Conservation (phyloP, 53 echinoderm and acorn worm species). For the Zoroaster sp. region DNA sequence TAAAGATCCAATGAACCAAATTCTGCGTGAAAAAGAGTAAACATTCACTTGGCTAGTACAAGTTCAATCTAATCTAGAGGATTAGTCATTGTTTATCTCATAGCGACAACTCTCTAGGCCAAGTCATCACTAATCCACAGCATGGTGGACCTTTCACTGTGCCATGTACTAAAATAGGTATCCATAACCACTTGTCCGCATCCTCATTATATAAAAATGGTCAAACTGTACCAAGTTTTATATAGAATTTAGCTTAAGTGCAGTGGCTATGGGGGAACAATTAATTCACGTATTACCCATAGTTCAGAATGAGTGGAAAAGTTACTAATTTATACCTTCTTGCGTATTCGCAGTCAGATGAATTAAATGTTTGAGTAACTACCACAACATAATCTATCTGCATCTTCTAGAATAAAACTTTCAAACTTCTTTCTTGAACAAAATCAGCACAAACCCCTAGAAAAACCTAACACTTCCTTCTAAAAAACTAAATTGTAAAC, state of each 20-base stretch:
- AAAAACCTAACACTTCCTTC: neutral
- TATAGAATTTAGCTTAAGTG: neutral
- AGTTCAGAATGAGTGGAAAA: neutral
- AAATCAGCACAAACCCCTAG: neutral
- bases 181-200: neutral
- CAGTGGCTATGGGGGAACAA: neutral
- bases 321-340: neutral
- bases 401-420: neutral
- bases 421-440: neutral
- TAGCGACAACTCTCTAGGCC: neutral
- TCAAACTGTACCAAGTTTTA: neutral
- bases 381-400: neutral
- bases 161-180: neutral
- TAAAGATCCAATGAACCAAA: no score
- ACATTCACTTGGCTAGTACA: neutral
- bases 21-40: no score
- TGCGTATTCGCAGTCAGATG: neutral
- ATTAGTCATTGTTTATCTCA: neutral
- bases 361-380: neutral
- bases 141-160: neutral
- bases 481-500: no score
- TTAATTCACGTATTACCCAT: neutral
- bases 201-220: neutral
- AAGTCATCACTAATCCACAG: neutral
- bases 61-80: neutral